A percentile compares a stretch with the other conserved stretches of the same genome.
These are phyloP conservation scores for Chloropsis cyanopogon DNA, from an alignment of 2,113 vertebrate species.

Conservation along the genomic window DNA sequence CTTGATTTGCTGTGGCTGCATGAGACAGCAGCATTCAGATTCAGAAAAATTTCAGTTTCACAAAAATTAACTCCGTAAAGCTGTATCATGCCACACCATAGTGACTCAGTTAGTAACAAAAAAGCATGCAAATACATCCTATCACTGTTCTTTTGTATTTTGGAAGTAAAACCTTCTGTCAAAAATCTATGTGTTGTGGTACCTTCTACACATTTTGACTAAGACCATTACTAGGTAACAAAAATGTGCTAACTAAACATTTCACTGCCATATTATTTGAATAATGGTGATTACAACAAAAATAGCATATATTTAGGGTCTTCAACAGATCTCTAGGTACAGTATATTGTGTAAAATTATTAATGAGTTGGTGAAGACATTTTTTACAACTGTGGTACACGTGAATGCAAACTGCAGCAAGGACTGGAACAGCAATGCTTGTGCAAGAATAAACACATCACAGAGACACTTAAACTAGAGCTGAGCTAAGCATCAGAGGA, in stretches of 20 bases:
- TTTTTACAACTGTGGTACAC: background rate
- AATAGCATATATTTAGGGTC: background rate
- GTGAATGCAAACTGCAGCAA: background rate
- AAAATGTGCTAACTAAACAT: background rate
- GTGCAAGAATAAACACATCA: background rate
- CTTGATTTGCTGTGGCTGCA: background rate
- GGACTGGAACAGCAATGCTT: background rate
- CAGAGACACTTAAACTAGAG: background rate
- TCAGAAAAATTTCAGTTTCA: background rate
- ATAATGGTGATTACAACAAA: background rate
- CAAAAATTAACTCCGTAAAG: background rate
- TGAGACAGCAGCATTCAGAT: background rate
- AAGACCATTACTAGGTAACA: background rate
- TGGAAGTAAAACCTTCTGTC: background rate
- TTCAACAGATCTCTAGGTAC: background rate
- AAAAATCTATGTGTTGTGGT: background rate
- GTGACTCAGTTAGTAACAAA: background rate
- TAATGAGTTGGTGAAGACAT: background rate
- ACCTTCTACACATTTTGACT: background rate
- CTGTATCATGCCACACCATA: accelerated
- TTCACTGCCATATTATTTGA: background rate
- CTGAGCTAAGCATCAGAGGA: background rate
- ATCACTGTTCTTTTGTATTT: background rate
- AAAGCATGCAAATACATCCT: background rate
- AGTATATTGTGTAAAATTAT: background rate